Percentiles rank a stretch among this genome's conserved stretches.
These are phyloP conservation scores for Caracal caracal DNA, from an alignment of 2,113 vertebrate species.

Conservation along the genomic window DNA sequence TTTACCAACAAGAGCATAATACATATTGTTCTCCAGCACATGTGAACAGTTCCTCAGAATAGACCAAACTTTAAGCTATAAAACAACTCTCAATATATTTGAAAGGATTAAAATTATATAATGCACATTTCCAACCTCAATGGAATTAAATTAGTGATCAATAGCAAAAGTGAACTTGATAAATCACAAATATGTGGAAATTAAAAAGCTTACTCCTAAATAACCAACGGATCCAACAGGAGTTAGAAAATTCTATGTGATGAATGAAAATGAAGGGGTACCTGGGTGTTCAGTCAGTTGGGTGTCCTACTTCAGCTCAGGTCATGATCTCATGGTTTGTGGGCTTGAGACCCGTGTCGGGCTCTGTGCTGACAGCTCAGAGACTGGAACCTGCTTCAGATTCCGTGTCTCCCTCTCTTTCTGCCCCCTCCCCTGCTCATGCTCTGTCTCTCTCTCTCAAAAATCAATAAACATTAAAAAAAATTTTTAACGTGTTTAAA, in stretches of 20 bases:
- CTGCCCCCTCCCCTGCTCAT: too few species aligned
- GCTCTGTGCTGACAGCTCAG: too few species aligned
- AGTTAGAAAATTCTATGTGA: neutral
- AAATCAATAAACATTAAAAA: too few species aligned
- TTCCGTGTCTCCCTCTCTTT: too few species aligned
- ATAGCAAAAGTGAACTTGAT: neutral
- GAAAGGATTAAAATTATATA: neutral
- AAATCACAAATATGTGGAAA: neutral
- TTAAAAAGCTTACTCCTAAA: neutral
- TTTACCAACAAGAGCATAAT: neutral
- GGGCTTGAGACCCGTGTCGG: too few species aligned
- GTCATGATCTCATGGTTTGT: too few species aligned
- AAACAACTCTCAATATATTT: neutral
- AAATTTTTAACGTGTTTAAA: too few species aligned
- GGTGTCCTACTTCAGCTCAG: too few species aligned
- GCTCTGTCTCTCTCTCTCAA: too few species aligned
- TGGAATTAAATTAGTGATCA: neutral
- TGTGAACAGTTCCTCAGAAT: neutral
- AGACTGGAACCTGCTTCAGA: too few species aligned
- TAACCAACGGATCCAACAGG: neutral
- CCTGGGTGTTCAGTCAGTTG: too few species aligned
- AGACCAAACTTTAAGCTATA: neutral
- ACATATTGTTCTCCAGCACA: neutral
- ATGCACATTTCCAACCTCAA: neutral
- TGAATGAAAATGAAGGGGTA: neutral